Percentiles rank a stretch among this genome's conserved stretches.
Conservation (phyloP, 1,140 invertebrate species). For the Dinoponera quadriceps region DNA sequence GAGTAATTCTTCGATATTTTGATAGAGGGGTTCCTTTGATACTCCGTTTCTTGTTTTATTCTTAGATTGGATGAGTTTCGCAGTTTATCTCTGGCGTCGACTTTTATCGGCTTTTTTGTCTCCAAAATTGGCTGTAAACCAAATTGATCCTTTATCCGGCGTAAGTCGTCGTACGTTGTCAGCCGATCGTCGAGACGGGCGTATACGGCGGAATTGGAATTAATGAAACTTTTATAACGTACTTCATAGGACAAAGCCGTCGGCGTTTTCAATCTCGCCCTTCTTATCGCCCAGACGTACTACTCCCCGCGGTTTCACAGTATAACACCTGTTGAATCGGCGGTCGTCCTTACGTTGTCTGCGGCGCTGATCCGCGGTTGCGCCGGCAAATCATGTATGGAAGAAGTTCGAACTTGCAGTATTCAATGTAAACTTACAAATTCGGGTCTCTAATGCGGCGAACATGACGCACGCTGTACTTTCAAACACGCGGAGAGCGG, state of each 20-base stretch:
- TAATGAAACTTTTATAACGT: slow-evolving; percentile 24
- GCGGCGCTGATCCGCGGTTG: slow-evolving; percentile 3
- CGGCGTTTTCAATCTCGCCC: background rate
- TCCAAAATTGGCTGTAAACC: too few species aligned
- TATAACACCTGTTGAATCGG: slow-evolving; percentile 69
- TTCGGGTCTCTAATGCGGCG: slow-evolving; percentile 10
- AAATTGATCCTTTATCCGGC: too few species aligned
- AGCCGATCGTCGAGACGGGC: background rate
- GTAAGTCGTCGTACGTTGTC: background rate
- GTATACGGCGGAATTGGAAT: background rate
- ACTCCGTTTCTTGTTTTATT: too few species aligned
- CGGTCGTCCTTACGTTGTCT: slow-evolving; percentile 45
- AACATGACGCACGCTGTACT: background rate
- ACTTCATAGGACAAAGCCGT: background rate
- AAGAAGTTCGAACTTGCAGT: slow-evolving; percentile 20
- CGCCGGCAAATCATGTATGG: slow-evolving; percentile 23
- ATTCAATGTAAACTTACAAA: slow-evolving; percentile 26
- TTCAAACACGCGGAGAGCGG: background rate
- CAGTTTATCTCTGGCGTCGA: too few species aligned
- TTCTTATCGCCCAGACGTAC: slow-evolving; percentile 14
- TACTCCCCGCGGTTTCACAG: slow-evolving; percentile 43
- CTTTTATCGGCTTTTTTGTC: too few species aligned
- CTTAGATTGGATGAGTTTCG: too few species aligned
- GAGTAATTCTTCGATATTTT: too few species aligned
- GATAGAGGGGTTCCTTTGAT: too few species aligned